Percentiles rank a stretch among this genome's conserved stretches.
These are phyloP conservation scores for Drosophila mauritiana DNA, from an alignment of 1,140 invertebrate genomes.

Conservation along the genomic window DNA sequence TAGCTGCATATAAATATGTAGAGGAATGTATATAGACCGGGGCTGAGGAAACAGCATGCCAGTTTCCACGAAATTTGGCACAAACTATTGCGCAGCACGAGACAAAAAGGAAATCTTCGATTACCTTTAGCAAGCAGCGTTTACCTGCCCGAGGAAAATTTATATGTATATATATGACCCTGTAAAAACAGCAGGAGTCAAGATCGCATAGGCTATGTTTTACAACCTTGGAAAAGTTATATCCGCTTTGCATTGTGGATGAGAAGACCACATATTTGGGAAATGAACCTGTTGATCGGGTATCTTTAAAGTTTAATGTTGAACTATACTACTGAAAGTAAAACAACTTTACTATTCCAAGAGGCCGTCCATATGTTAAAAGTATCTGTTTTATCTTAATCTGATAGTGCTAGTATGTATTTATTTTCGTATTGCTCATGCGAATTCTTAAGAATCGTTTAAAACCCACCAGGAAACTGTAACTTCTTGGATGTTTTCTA, in stretches of 20 bases:
- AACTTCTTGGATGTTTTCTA: neutral
- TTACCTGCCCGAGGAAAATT: conserved; percentile 30
- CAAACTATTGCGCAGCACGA: conserved; percentile 62
- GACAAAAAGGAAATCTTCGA: conserved; percentile 54
- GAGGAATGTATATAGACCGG: conserved; percentile 9
- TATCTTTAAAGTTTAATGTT: neutral
- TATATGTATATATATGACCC: conserved; percentile 32
- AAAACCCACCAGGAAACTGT: neutral
- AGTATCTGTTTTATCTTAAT: no score
- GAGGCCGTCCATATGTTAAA: no score
- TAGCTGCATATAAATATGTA: neutral
- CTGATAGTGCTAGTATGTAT: no score
- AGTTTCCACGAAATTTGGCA: conserved; percentile 59
- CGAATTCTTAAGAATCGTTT: no score
- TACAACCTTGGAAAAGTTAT: conserved; percentile 40
- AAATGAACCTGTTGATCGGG: conserved; percentile 23
- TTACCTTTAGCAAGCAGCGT: conserved; percentile 39
- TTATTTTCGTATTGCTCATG: neutral
- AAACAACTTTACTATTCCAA: no score
- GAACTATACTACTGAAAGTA: no score
- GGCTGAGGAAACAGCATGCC: conserved; percentile 41
- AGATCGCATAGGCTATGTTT: conserved; percentile 21
- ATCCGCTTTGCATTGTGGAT: conserved; percentile 21
- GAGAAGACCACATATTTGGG: neutral
- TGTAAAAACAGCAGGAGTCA: conserved; percentile 64